Evolutionary conservation across 2,113 vertebrate genomes (phyloP), one percentile per base, ranked within the genome.

Genomic region (Sinocyclocheilus rhinocerous): DNA sequence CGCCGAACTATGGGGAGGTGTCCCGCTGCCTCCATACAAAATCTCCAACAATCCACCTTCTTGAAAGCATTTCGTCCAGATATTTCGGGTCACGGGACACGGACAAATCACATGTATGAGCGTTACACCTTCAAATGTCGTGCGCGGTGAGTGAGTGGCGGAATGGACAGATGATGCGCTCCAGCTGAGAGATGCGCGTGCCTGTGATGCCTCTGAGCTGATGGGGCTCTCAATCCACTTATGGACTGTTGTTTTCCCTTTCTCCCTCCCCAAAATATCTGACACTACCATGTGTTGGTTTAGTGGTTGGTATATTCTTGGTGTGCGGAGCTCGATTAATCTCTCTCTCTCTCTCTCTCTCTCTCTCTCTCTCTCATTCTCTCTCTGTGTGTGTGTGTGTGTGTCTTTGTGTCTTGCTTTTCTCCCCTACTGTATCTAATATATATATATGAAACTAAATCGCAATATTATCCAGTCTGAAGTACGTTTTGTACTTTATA

Each of bases 1-100:
- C 4, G 76, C 76, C 45, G 81, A 83, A 83, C 67, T 83, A 83
- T 83, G 67, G 81, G 81, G 81, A 83, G 81, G 67, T 83, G 81
- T 83, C 81, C 81, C 67, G 67, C 81, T 55, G 81, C 50, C 45
- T 83, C 81, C 81, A 26, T 24, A 24, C 55, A 76, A 55, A 45
- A 70, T 50, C 59, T 76, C 69, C 59, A 36, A 61, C 42, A 18
- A 84, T 79, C 79, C 45, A 29, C 24, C 59, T 63, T 61, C n/a
- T 11, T 39, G 48, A 84, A 45, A 86, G 45, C 81, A 84, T 70
- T 42, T 78, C 81, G 24, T 61, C 73, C 69, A 81, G 76, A 76
- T 83, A n/a, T 80, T 61, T 84, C 67, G 65, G 22, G 39, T 26
- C 36, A 75, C 55, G 67, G 50, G 76, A 50, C 22, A 84, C 24